phyloP scores from a whole-genome alignment of 2,113 vertebrate species.

The Kryptolebias marmoratus region DNA sequence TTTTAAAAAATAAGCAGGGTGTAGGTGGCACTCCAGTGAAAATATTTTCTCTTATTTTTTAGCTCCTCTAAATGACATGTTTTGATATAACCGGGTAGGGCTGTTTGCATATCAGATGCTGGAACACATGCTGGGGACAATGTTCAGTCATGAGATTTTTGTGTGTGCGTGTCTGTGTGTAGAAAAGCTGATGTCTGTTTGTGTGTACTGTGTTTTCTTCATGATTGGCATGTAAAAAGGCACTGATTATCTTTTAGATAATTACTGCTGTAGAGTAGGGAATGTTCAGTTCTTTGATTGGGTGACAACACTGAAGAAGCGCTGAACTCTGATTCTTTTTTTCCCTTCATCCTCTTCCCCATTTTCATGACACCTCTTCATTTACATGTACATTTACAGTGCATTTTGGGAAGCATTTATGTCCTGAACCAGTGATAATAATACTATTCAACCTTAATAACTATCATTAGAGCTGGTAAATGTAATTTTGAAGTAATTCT shows the following conservation, averaged over 20 bases:
- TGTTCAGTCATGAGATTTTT: constrained; percentile 26
- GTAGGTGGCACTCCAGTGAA: background rate
- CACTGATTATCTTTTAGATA: constrained; percentile 59
- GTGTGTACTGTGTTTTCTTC: constrained; percentile 5
- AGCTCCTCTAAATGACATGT: constrained; percentile 52
- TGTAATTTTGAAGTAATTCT: constrained; percentile 9
- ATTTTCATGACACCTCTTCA: constrained; percentile 27
- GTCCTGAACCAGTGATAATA: constrained; percentile 3
- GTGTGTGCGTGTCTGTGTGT: constrained; percentile 21
- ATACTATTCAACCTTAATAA: constrained; percentile 1
- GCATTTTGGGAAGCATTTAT: constrained; percentile 10
- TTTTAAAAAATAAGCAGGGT: constrained; percentile 2
- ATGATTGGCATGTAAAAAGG: constrained; percentile 57
- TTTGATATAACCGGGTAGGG: constrained; percentile 35
- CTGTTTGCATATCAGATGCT: constrained; percentile 48
- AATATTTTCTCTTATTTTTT: constrained; percentile 14
- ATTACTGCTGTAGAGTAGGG: constrained; percentile 41
- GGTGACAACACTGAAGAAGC: constrained; percentile 20
- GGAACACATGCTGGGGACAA: constrained; percentile 40
- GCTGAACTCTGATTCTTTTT: constrained; percentile 13
- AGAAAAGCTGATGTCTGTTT: constrained; percentile 18
- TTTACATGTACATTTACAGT: constrained; percentile 21
- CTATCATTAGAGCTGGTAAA: constrained; percentile 14
- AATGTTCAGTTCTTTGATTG: constrained; percentile 46
- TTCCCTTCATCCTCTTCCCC: background rate